Evolutionary conservation across 2,888 invertebrate genomes (phyloP).

Genomic region (Bombyx huttoni): DNA sequence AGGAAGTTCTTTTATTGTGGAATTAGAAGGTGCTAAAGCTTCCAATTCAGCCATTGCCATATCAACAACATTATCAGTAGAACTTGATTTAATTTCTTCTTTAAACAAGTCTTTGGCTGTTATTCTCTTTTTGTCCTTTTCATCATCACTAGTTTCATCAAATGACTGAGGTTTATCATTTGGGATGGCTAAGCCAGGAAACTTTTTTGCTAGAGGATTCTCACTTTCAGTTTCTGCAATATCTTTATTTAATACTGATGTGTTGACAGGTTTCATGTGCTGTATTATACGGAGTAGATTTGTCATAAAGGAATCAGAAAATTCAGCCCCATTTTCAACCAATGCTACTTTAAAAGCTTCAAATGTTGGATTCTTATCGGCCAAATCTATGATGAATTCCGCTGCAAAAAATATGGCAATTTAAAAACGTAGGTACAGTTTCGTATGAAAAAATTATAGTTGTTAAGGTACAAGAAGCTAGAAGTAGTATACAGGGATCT

Average conservation of each 20-base stretch:
- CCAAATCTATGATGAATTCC: slow-evolving; percentile 96
- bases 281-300: slow-evolving; percentile 95
- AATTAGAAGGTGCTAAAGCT: slow-evolving; percentile 82
- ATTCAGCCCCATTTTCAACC: slow-evolving; percentile 93
- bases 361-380: slow-evolving; percentile 88
- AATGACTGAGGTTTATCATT: slow-evolving; percentile 76
- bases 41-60: slow-evolving; percentile 90
- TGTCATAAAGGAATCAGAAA: slow-evolving; percentile 94
- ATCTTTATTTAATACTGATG: slow-evolving; percentile 20
- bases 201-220: slow-evolving; percentile 77
- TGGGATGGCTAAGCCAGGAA: slow-evolving; percentile 86
- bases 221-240: slow-evolving; percentile 28
- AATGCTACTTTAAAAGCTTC: slow-evolving; percentile 91
- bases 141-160: slow-evolving; percentile 48
- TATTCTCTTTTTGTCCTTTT: slow-evolving; percentile 34
- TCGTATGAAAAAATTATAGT: too few relatives aligned
- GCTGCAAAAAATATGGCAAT: slow-evolving; percentile 74
- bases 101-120: slow-evolving; percentile 60
- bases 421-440: not conserved
- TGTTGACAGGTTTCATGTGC: slow-evolving; percentile 85
- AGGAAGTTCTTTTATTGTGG: slow-evolving; percentile 16
- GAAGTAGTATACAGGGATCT: too few relatives aligned
- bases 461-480: too few relatives aligned
- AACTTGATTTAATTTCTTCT: slow-evolving; percentile 35
- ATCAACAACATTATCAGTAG: slow-evolving; percentile 73